Percentiles rank a stretch among this genome's conserved stretches.
Conservation (phyloP, 1,140 invertebrate species). For the Cotesia glomerata region DNA sequence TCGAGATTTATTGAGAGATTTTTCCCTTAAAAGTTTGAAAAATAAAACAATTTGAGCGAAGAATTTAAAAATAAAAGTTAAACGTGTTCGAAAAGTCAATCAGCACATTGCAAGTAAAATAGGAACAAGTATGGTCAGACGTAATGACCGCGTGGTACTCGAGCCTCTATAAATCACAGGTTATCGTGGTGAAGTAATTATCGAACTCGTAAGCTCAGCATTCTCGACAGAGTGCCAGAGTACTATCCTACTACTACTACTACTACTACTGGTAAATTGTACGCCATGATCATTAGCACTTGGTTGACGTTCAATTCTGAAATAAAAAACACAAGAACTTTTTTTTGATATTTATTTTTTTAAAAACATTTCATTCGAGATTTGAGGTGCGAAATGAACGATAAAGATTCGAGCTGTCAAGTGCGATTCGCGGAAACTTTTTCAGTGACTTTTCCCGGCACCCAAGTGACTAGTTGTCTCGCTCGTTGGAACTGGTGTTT, state of each 20-base stretch:
- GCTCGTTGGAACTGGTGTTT: neutral
- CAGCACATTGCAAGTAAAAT: constrained; percentile 13
- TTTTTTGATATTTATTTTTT: constrained; percentile 26
- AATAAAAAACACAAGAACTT: constrained; percentile 30
- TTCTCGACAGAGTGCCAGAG: constrained; percentile 13
- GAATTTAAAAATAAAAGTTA: no score
- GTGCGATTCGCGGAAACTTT: constrained; percentile 4
- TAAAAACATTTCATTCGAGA: neutral
- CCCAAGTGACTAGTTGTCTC: neutral
- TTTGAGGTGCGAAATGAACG: no score
- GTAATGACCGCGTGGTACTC: neutral
- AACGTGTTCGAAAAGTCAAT: no score
- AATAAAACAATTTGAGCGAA: no score
- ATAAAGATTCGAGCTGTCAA: constrained; percentile 2
- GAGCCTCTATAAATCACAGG: constrained; percentile 20
- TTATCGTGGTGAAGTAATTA: constrained; percentile 32
- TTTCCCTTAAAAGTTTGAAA: no score
- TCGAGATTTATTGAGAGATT: no score
- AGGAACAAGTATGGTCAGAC: constrained; percentile 19
- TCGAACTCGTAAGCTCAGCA: constrained; percentile 29
- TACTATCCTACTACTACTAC: neutral
- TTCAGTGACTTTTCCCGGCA: neutral
- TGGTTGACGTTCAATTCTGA: constrained; percentile 18
- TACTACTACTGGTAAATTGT: neutral
- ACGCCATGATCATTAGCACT: constrained; percentile 38